These are phyloP conservation scores for Falco naumanni DNA, from an alignment of 2,797 vertebrate genomes.

Conservation along the genomic window DNA sequence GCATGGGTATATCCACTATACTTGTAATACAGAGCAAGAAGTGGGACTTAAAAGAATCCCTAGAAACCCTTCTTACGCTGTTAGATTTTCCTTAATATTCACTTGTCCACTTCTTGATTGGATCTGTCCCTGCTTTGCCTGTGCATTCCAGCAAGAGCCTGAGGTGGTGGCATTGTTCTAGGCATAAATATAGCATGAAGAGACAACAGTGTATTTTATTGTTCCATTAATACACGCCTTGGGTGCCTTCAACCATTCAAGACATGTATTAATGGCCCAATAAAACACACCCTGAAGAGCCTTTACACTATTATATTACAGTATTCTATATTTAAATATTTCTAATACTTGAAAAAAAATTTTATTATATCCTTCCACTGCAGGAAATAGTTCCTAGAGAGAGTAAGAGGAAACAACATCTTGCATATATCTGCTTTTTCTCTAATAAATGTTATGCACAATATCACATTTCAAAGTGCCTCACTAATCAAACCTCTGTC, in stretches of 20 bases:
- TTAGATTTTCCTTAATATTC: conserved; percentile 40
- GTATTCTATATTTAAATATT: conserved; percentile 71
- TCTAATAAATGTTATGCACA: background rate
- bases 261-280: conserved; percentile 77
- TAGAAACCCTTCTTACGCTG: background rate
- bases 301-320: conserved; percentile 66
- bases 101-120: conserved; percentile 48
- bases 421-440: conserved; percentile 20
- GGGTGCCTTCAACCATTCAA: conserved; percentile 76
- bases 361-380: conserved; percentile 64
- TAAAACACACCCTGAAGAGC: conserved; percentile 75
- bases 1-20: background rate
- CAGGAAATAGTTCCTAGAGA: conserved; percentile 61
- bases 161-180: conserved; percentile 56
- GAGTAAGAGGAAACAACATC: background rate
- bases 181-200: conserved; percentile 78
- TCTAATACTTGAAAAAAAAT: conserved; percentile 56
- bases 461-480: background rate
- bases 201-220: conserved; percentile 78
- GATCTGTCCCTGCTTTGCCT: conserved; percentile 48
- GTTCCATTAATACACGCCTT: conserved; percentile 76
- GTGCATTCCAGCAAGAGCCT: conserved; percentile 58
- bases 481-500: conserved; percentile 14
- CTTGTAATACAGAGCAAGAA: background rate
- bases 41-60: background rate